Base-by-base conservation (phyloP, 2,797 vertebrate species). In the Pipistrellus pygmaeus region DNA sequence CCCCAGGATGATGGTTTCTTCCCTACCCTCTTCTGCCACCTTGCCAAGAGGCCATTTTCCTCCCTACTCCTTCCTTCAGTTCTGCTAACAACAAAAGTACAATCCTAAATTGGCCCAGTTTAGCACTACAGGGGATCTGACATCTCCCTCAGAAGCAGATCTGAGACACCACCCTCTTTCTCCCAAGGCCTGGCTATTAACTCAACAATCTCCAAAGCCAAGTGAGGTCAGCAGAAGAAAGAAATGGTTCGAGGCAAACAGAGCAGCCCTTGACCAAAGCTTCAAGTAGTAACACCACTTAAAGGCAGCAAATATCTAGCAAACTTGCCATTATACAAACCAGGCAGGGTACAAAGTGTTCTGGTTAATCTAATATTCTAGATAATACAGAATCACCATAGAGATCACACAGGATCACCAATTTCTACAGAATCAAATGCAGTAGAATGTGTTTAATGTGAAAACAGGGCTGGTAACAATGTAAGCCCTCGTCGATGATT, bases 401-500 rank as follows among this genome's bases (percentile, higher is more conserved):
- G 84, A 96, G 53, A 94, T 96, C 85, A 90, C 90, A 93, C 66
- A 88, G 83, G 64, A 94, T 90, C 85, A 94, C 81, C 73, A 85
- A 76, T 91, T 97, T 91, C 89, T 75, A 95, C 88, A 97, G 95
- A 95, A 89, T 95, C 81, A 90, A 97, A 95, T 91, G 55, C 27
- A 88, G 38, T 82, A 95, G 57, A 96, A 88, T 55, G 71, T 94
- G 75, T 91, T 95, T 96, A 96, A 93, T 41, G 80, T 3, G 20
- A 90, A 97, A 92, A 91, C 68, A 85, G 62, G 25, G 93, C 73
- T 84, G 68, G 71, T 72, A 9, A 3, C 80, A 90, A 96, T 66
- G 46, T 68, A 93, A 93, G 96, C 17, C 0, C 69, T 95, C 86
- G 91, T 81, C 90, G 68, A 95, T 92, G 93, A 97, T 91, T 95